Evolutionary conservation across 1,140 invertebrate genomes (phyloP).

Genomic region (Pectinophora gossypiella): DNA sequence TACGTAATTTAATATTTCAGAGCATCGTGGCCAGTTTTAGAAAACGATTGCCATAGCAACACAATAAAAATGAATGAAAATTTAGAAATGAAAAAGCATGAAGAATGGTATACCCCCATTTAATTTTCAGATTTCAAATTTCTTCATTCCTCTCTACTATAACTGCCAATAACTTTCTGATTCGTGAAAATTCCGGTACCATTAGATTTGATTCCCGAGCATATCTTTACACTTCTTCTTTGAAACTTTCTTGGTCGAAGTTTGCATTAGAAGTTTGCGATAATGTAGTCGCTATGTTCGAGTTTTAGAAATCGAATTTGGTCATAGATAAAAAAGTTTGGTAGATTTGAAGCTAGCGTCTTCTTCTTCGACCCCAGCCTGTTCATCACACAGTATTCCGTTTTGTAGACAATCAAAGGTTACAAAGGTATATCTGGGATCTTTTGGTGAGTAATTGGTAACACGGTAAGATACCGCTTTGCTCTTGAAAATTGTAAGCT

Average conservation of each 20-base stretch:
- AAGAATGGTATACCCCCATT: conserved; percentile 38
- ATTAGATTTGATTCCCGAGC: conserved; percentile 61
- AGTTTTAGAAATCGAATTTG: conserved; percentile 67
- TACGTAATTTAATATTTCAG: conserved; percentile 5
- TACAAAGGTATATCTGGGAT: too few relatives aligned
- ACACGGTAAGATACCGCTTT: neutral
- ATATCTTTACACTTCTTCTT: conserved; percentile 58
- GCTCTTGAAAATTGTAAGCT: neutral
- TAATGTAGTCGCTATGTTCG: conserved; percentile 68
- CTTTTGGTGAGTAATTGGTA: conserved; percentile 5
- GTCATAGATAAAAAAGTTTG: conserved; percentile 60
- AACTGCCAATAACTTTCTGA: conserved; percentile 47
- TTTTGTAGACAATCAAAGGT: conserved; percentile 25
- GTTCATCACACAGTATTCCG: conserved; percentile 44
- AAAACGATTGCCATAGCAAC: neutral
- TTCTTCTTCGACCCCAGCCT: conserved; percentile 49
- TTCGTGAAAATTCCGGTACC: conserved; percentile 67
- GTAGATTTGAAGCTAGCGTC: conserved; percentile 70
- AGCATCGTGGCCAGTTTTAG: neutral
- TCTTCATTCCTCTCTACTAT: conserved; percentile 38
- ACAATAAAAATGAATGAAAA: neutral
- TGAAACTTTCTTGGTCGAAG: conserved; percentile 62
- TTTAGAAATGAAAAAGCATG: conserved; percentile 44
- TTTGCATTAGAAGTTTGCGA: conserved; percentile 67
- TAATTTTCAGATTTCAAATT: conserved; percentile 7